Conservation (phyloP, 2,797 vertebrate species). For the Hoplostethus mediterraneus region DNA sequence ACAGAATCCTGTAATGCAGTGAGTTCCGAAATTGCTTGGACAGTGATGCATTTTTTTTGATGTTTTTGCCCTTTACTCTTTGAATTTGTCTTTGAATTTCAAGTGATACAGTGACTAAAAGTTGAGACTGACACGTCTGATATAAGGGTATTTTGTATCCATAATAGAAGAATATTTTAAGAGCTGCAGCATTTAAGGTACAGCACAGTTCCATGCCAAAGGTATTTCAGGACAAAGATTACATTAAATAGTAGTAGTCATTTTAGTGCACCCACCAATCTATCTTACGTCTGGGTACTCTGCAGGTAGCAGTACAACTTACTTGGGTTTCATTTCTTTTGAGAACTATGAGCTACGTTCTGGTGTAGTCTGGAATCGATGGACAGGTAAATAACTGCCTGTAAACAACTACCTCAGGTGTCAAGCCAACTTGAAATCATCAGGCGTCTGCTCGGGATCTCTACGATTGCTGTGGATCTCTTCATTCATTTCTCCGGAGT, state of each 20-base stretch:
- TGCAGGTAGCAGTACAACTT: no score
- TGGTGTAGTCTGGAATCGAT: neutral
- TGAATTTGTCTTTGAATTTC: conserved; percentile 35
- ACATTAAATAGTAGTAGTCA: no score
- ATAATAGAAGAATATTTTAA: no score
- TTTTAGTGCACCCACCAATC: no score
- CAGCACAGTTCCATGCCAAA: no score
- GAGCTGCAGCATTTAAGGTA: no score
- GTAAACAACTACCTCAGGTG: conserved; percentile 13
- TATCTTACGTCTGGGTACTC: no score
- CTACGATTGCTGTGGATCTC: conserved; percentile 9
- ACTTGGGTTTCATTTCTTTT: no score
- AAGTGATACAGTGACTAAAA: conserved; percentile 13
- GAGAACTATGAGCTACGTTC: neutral
- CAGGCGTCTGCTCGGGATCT: conserved; percentile 26
- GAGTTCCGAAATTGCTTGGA: conserved; percentile 32
- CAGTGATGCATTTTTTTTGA: conserved; percentile 41
- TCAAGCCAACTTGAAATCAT: conserved; percentile 29
- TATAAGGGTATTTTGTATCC: no score
- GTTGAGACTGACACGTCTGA: neutral
- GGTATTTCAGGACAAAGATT: no score
- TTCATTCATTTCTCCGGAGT: conserved; percentile 40
- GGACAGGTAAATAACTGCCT: neutral
- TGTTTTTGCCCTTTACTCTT: conserved; percentile 36
- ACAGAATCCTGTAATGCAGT: conserved; percentile 24